These are phyloP conservation scores for Andricus curvator DNA, from an alignment of 2,888 invertebrate genomes.

Conservation along the genomic window DNA sequence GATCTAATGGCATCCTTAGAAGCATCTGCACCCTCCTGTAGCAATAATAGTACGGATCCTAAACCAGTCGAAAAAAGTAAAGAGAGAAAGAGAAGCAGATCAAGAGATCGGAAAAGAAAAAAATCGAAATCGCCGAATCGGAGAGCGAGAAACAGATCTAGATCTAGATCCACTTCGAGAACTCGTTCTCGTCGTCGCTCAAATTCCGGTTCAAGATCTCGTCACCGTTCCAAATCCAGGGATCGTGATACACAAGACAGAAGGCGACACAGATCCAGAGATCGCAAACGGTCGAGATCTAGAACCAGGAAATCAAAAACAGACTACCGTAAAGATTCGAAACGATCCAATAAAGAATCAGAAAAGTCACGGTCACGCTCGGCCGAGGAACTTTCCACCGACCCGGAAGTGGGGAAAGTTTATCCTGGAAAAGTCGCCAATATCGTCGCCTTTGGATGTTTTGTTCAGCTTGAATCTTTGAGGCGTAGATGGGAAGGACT, in stretches of 20 bases:
- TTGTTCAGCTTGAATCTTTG: slow-evolving; percentile 96
- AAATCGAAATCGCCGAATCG: slow-evolving; percentile 70
- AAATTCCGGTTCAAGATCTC: slow-evolving; percentile 51
- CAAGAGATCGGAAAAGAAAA: slow-evolving; percentile 64
- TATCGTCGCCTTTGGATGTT: slow-evolving; percentile 98
- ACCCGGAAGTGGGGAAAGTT: slow-evolving; percentile 91
- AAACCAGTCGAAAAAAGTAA: slow-evolving; percentile 48
- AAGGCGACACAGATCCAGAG: slow-evolving; percentile 71
- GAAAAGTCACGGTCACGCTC: slow-evolving; percentile 75
- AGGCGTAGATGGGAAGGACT: slow-evolving; percentile 95
- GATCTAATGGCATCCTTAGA: slow-evolving; percentile 93
- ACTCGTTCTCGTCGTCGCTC: slow-evolving; percentile 52
- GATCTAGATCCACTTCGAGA: slow-evolving; percentile 57
- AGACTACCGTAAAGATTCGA: slow-evolving; percentile 66
- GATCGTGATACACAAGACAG: slow-evolving; percentile 59
- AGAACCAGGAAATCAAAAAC: slow-evolving; percentile 54
- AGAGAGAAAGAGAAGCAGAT: slow-evolving; percentile 61
- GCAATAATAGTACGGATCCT: slow-evolving; percentile 28
- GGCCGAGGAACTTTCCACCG: slow-evolving; percentile 83
- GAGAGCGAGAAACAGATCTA: slow-evolving; percentile 64
- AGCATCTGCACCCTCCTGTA: slow-evolving; percentile 85
- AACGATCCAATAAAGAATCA: slow-evolving; percentile 69
- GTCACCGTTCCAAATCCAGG: slow-evolving; percentile 68
- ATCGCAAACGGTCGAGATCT: slow-evolving; percentile 71
- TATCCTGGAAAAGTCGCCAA: slow-evolving; percentile 96